These are phyloP conservation scores for Enteromius argenteus DNA, from an alignment of 2,797 vertebrate genomes.

Conservation along the genomic window DNA sequence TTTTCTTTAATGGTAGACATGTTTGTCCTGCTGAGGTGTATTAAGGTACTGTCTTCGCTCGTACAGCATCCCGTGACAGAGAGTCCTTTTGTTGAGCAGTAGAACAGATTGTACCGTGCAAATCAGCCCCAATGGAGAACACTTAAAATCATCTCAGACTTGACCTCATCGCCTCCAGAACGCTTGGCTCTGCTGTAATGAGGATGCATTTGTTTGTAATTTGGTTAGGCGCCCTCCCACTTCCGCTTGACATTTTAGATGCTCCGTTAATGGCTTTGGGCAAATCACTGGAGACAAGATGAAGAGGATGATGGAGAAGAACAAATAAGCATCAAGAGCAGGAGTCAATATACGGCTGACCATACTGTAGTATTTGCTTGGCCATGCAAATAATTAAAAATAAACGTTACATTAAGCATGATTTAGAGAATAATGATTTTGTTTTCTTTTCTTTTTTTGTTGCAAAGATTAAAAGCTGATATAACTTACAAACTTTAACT, in stretches of 20 bases:
- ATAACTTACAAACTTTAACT: neutral
- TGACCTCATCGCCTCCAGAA: constrained; percentile 64
- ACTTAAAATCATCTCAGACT: constrained; percentile 59
- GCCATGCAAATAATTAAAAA: neutral
- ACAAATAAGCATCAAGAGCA: neutral
- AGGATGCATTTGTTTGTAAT: constrained; percentile 71
- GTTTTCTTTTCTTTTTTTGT: neutral
- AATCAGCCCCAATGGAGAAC: constrained; percentile 52
- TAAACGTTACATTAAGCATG: neutral
- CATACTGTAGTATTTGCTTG: neutral
- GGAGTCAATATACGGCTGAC: neutral
- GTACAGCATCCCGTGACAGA: neutral
- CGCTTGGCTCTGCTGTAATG: constrained; percentile 61
- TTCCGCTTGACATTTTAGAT: constrained; percentile 65
- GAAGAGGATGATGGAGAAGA: constrained; percentile 5
- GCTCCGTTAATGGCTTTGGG: constrained; percentile 64
- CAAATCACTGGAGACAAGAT: constrained; percentile 27
- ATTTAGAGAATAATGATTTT: neutral
- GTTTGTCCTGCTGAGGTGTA: neutral
- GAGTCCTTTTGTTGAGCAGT: neutral
- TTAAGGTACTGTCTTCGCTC: constrained; percentile 1
- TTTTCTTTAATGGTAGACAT: neutral
- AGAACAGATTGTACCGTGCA: constrained; percentile 30
- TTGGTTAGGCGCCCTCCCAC: constrained; percentile 67
- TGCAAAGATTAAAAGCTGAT: neutral